Base-by-base conservation (phyloP, 1,140 invertebrate species). In the Oncopodura yosiiana region DNA sequence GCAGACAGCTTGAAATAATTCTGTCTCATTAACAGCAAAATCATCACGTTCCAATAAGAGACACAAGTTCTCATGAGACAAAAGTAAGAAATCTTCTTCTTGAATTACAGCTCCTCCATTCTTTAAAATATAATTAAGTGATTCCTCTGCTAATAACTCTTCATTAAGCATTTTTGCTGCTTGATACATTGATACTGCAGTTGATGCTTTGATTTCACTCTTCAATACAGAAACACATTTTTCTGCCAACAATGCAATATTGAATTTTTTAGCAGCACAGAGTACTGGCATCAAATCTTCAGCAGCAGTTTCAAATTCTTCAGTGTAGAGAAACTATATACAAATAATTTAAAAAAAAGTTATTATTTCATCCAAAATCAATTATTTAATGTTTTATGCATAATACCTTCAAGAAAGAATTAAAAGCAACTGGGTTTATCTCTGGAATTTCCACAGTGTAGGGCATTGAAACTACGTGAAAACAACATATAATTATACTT, bases 381-480 rank as follows among this genome's bases (percentile, higher is more conserved):
- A 41, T 14, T 41, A 19, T 41, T 8, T 8, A 41, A 14, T 19
- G n/a, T n/a, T n/a, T n/a, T n/a, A n/a, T n/a, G n/a, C n/a, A n/a
- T n/a, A n/a, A 8, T 36, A 53, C 51, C 42, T 45, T 43, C 16
- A 56, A 45, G 45, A 56, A 56, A 36, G 54, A 50, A 14, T 48
- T 41, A 4, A 56, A 44, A 12, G 46, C 54, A 18, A 42, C 46
- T 4, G 42, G 34, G 32, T 51, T 56, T 16, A 56, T 56, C 44
- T 56, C 54, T n/a, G 54, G 54, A n/a, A 56, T 56, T 27, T 56
- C 54, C 5, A 56, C 54, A 18, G 38, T 56, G 19, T 56, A 39
- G 2, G 54, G 54, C 54, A 56, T 56, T 18, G n/a, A n/a, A n/a
- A n/a, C n/a, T n/a, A n/a, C n/a, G n/a, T n/a, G n/a, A n/a, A n/a